These are phyloP conservation scores for Rousettus madagascariensis DNA, from an alignment of 2,797 vertebrate genomes.

Conservation along the genomic window DNA sequence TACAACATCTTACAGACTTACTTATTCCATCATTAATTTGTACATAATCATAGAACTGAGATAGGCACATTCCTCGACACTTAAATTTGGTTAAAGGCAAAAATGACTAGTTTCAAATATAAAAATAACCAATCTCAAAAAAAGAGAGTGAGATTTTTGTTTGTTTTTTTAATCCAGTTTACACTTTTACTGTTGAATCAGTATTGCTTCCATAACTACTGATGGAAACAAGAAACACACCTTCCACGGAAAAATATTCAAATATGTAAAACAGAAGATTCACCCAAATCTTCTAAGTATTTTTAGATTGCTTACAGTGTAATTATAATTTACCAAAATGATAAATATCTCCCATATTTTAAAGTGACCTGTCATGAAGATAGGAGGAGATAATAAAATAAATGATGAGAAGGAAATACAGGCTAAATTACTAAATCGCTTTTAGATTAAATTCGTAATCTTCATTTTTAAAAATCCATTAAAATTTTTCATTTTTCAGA, in stretches of 20 bases:
- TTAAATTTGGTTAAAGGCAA: background rate
- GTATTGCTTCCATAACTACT: background rate
- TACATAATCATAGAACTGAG: background rate
- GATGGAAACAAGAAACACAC: background rate
- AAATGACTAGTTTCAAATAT: background rate
- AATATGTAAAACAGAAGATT: background rate
- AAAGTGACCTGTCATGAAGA: background rate
- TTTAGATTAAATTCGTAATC: conserved; percentile 21
- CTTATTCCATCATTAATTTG: conserved; percentile 17
- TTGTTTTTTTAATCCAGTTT: background rate
- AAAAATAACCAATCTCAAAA: conserved; percentile 14
- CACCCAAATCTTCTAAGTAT: background rate
- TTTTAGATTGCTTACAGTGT: background rate
- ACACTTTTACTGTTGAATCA: background rate
- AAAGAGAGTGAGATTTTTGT: background rate
- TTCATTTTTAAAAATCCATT: background rate
- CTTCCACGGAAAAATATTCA: background rate
- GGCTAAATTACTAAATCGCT: background rate
- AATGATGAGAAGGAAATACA: background rate
- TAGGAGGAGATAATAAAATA: background rate
- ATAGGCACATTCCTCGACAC: background rate
- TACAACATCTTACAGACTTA: background rate
- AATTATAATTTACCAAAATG: background rate
- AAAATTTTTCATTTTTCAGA: conserved; percentile 4
- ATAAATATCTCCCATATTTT: background rate